Percentiles rank a stretch among this genome's conserved stretches.
phyloP scores from a whole-genome alignment of 2,797 vertebrate genomes.

The Galago senegalensis region DNA sequence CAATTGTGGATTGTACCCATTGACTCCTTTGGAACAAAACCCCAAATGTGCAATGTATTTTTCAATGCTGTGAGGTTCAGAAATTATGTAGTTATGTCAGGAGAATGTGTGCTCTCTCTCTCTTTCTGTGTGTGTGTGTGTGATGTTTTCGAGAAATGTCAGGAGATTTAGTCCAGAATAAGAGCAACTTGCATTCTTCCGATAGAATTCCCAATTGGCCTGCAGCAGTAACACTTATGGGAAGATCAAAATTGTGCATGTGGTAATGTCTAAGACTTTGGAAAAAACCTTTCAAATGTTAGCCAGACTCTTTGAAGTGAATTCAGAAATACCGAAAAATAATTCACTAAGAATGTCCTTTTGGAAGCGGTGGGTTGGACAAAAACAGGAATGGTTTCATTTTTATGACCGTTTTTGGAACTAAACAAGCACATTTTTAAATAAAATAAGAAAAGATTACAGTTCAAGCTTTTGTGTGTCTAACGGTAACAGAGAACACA shows the following conservation, averaged over 20 bases:
- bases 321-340: constrained; percentile 76
- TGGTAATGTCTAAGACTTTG: constrained; percentile 72
- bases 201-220: constrained; percentile 60
- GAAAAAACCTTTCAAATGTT: constrained; percentile 77
- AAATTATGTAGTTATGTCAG: constrained; percentile 1
- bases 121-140: background rate
- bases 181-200: constrained; percentile 67
- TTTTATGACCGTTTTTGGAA: constrained; percentile 70
- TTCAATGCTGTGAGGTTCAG: constrained; percentile 9
- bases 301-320: constrained; percentile 78
- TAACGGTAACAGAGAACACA: constrained; percentile 38
- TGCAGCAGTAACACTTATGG: constrained; percentile 51
- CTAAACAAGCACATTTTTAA: constrained; percentile 59
- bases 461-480: constrained; percentile 51
- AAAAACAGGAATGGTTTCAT: constrained; percentile 60
- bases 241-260: constrained; percentile 69
- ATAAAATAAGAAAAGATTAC: constrained; percentile 66
- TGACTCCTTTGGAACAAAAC: constrained; percentile 7
- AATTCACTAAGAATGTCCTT: constrained; percentile 76
- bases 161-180: constrained; percentile 30
- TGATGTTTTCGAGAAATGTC: constrained; percentile 35
- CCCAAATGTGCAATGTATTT: background rate
- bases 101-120: background rate
- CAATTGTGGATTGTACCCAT: background rate
- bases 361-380: constrained; percentile 62